Evolutionary conservation across 2,888 invertebrate genomes (phyloP).

Genomic region (Drosophila phalerata): DNA sequence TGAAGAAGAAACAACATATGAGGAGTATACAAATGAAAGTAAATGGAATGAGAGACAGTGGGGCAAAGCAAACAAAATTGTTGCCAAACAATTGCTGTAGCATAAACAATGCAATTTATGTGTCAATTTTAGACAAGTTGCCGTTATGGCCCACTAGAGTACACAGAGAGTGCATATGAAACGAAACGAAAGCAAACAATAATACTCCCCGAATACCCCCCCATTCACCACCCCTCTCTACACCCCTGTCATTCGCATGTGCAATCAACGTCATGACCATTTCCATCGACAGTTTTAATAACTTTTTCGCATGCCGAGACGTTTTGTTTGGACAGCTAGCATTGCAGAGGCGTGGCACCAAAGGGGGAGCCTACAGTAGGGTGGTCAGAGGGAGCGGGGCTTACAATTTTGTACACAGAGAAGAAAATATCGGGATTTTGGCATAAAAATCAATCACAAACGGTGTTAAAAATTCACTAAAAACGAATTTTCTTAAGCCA

Average conservation of each 20-base stretch:
- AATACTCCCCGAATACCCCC: neutral
- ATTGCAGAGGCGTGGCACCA: neutral
- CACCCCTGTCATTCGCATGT: constrained; percentile 53
- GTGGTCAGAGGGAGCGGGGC: neutral
- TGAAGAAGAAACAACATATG: constrained; percentile 16
- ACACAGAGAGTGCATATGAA: constrained; percentile 30
- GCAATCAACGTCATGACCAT: constrained; percentile 66
- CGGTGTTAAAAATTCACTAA: too few relatives aligned
- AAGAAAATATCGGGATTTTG: neutral
- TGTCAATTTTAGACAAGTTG: constrained; percentile 58
- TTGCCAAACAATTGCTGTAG: constrained; percentile 52
- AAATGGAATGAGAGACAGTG: constrained; percentile 32
- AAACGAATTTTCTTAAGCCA: too few relatives aligned
- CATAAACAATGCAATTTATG: constrained; percentile 74
- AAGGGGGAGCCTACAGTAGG: neutral
- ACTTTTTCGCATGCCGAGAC: constrained; percentile 66
- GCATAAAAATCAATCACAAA: neutral
- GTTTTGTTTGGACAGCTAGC: constrained; percentile 63
- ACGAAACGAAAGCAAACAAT: constrained; percentile 36
- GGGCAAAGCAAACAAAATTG: constrained; percentile 35
- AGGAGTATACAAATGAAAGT: neutral
- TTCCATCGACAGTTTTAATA: constrained; percentile 76
- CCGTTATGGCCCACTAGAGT: constrained; percentile 22
- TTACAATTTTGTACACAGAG: neutral
- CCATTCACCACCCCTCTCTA: neutral